Percentiles rank a stretch among this genome's conserved stretches.
phyloP scores from a whole-genome alignment of 2,113 vertebrate species.

The Esox niger region DNA sequence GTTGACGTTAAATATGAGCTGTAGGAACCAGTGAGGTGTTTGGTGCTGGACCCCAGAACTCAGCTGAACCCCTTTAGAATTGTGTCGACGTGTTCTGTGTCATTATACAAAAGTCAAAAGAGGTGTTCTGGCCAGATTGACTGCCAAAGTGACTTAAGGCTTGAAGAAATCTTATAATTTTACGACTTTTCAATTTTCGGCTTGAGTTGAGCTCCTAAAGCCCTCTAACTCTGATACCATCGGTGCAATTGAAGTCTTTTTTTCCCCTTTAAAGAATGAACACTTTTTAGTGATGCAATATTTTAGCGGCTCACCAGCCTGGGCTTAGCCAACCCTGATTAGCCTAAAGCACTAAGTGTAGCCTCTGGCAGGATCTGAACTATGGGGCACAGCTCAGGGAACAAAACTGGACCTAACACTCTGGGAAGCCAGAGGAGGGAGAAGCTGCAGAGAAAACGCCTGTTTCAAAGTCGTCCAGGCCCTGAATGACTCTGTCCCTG shows the following conservation, averaged over 20 bases:
- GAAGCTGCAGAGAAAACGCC: background rate
- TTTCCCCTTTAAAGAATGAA: conserved; percentile 8
- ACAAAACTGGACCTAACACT: conserved; percentile 28
- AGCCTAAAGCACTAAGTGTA: background rate
- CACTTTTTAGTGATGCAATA: conserved; percentile 22
- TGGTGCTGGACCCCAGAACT: too few species aligned
- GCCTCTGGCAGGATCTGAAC: conserved; percentile 26
- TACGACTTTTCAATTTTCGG: conserved; percentile 24
- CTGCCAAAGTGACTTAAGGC: conserved; percentile 48
- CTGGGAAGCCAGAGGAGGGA: background rate
- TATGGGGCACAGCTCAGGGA: conserved; percentile 20
- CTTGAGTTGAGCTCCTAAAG: conserved; percentile 40
- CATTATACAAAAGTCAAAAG: conserved; percentile 37
- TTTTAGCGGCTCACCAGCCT: conserved; percentile 7
- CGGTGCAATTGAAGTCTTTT: background rate
- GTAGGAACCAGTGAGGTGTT: too few species aligned
- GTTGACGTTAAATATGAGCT: too few species aligned
- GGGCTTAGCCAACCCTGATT: conserved; percentile 16
- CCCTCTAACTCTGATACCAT: conserved; percentile 28
- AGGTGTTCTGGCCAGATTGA: conserved; percentile 36
- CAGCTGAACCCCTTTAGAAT: background rate
- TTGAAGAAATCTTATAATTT: conserved; percentile 9
- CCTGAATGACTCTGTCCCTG: conserved; percentile 51
- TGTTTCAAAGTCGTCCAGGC: conserved; percentile 51
- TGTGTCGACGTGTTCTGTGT: conserved; percentile 41